phyloP scores from a whole-genome alignment of 2,113 vertebrate genomes.

The Podarcis raffonei region DNA sequence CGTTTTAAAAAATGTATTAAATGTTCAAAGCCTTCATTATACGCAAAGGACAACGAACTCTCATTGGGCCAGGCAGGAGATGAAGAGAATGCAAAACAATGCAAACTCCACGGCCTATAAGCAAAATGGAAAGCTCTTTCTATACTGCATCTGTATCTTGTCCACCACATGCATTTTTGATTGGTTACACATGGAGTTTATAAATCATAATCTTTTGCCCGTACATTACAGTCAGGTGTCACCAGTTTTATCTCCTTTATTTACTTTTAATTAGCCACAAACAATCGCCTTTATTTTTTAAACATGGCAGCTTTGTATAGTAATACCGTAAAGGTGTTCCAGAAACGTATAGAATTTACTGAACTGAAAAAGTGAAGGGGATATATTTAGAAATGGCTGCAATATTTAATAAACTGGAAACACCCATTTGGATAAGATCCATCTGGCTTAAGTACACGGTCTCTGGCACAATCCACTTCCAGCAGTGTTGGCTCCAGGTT shows the following conservation, averaged over 20 bases:
- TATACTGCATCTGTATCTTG: neutral
- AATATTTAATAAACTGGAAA: neutral
- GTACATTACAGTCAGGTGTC: neutral
- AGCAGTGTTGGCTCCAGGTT: neutral
- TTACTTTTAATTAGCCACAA: neutral
- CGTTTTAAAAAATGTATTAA: slow-evolving; percentile 25
- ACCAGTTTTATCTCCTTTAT: neutral
- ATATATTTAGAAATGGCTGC: neutral
- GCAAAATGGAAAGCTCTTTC: neutral
- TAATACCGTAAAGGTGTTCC: neutral
- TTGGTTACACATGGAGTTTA: neutral
- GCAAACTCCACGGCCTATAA: slow-evolving; percentile 23
- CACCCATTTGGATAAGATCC: neutral
- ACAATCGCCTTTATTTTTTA: neutral
- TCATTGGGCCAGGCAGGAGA: slow-evolving; percentile 40
- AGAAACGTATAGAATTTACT: neutral
- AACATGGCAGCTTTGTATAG: rapidly evolving
- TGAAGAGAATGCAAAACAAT: slow-evolving; percentile 27
- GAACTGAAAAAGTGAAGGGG: neutral
- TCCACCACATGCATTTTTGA: neutral
- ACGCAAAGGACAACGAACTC: neutral
- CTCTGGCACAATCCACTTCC: neutral
- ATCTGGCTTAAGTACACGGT: neutral
- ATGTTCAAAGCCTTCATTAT: slow-evolving; percentile 47
- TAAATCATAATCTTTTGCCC: neutral